phyloP scores from a whole-genome alignment of 2,113 vertebrate genomes.

The Platysteira castanea region DNA sequence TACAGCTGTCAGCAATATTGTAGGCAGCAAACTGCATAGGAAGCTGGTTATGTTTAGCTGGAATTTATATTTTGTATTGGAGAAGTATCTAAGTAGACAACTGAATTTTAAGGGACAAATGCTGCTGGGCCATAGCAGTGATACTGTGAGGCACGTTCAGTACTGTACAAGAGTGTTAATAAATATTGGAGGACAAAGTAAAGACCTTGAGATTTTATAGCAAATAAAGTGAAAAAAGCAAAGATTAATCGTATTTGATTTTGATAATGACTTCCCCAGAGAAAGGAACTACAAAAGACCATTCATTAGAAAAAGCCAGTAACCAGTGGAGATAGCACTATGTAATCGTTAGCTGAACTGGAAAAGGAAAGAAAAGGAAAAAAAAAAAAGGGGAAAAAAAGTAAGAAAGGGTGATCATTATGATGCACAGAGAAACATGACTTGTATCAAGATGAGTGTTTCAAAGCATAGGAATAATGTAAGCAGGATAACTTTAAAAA shows the following conservation, averaged over 20 bases:
- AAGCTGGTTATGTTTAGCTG: background rate
- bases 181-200: background rate
- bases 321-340: background rate
- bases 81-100: background rate
- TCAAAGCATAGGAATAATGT: background rate
- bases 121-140: background rate
- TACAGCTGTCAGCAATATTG: background rate
- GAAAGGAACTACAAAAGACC: background rate
- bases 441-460: background rate
- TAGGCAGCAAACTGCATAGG: background rate
- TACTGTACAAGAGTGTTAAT: background rate
- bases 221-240: background rate
- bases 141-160: background rate
- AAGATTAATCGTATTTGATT: background rate
- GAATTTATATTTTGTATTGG: background rate
- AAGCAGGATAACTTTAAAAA: background rate
- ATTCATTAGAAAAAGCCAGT: background rate
- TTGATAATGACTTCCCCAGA: background rate
- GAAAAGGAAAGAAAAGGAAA: background rate
- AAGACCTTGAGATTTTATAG: background rate
- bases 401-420: background rate
- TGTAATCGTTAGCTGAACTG: background rate
- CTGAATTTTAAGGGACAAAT: background rate
- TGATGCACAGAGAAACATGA: background rate
- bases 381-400: accelerated